These are phyloP conservation scores for Tympanoctomys barrerae DNA, from an alignment of 2,797 vertebrate genomes.

Conservation along the genomic window DNA sequence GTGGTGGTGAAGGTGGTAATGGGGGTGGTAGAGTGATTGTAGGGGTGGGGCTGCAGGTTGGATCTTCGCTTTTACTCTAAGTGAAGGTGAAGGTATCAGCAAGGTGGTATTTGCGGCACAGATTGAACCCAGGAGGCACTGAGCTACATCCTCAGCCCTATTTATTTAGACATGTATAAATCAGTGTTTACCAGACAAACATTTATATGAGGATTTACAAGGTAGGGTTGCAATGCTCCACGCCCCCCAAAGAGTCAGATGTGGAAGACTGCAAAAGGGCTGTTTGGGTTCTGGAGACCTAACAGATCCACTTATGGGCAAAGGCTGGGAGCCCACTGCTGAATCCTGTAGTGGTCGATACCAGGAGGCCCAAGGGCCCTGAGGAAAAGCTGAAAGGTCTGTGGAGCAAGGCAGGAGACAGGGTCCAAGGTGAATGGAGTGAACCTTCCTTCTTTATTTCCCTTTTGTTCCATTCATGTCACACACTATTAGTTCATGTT, in stretches of 20 bases:
- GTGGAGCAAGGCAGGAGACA: neutral
- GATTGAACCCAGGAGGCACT: neutral
- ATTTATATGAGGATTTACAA: neutral
- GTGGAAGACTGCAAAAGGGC: neutral
- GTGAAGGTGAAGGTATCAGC: neutral
- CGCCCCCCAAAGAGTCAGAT: neutral
- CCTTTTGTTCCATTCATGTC: neutral
- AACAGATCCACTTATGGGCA: neutral
- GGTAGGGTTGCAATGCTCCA: neutral
- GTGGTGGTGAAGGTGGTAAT: neutral
- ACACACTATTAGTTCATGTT: neutral
- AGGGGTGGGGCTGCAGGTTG: neutral
- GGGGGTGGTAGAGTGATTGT: neutral
- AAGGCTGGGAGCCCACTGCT: neutral
- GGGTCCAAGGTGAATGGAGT: neutral
- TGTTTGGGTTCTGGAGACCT: neutral
- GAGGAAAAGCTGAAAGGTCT: neutral
- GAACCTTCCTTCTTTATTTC: neutral
- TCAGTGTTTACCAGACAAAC: neutral
- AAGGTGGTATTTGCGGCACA: neutral
- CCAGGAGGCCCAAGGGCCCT: neutral
- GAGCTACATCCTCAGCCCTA: neutral
- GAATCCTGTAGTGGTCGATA: neutral
- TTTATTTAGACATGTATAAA: neutral
- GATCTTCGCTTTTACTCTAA: neutral